A percentile compares a stretch with the other conserved stretches of the same genome.
These are phyloP conservation scores for Lasioglossum pauxillum DNA, from an alignment of 2,888 invertebrate species.

Conservation along the genomic window DNA sequence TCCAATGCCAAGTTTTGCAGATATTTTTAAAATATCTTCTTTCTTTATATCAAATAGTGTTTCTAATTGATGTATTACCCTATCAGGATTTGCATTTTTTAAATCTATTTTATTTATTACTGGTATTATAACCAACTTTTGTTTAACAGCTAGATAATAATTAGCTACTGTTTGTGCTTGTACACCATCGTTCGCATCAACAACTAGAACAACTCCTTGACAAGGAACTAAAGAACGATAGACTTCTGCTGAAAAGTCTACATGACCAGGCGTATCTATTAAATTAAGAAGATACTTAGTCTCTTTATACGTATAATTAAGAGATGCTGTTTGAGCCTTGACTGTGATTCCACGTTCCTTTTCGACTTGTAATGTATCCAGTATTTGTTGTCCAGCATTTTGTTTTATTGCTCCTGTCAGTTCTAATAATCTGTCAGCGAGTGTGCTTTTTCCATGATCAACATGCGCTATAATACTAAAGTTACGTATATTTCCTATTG, in stretches of 20 bases:
- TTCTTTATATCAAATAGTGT: constrained; percentile 93
- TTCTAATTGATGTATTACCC: constrained; percentile 91
- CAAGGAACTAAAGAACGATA: constrained; percentile 96
- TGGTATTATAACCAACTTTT: constrained; percentile 93
- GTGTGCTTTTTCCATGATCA: constrained; percentile 99
- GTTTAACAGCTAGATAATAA: constrained; percentile 94
- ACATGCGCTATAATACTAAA: constrained; percentile 99
- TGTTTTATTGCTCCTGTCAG: constrained; percentile 92
- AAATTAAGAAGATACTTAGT: constrained; percentile 94
- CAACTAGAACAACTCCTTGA: constrained; percentile 96
- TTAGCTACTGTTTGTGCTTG: constrained; percentile 99
- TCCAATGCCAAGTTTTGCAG: constrained; percentile 96
- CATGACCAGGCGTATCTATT: constrained; percentile 99
- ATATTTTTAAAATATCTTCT: constrained; percentile 91
- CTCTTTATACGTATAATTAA: constrained; percentile 90
- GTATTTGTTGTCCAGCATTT: constrained; percentile 89
- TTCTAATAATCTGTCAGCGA: constrained; percentile 98
- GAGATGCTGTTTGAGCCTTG: constrained; percentile 97
- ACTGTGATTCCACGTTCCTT: constrained; percentile 99
- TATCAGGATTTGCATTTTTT: constrained; percentile 94
- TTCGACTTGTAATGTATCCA: constrained; percentile 95
- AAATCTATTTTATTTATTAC: constrained; percentile 99
- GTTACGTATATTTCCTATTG: constrained; percentile 90
- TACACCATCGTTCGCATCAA: constrained; percentile 98
- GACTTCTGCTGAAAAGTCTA: constrained; percentile 98